Evolutionary conservation across 2,797 vertebrate genomes (phyloP), one percentile per base, ranked within the genome.

Genomic region (Onychomys torridus): DNA sequence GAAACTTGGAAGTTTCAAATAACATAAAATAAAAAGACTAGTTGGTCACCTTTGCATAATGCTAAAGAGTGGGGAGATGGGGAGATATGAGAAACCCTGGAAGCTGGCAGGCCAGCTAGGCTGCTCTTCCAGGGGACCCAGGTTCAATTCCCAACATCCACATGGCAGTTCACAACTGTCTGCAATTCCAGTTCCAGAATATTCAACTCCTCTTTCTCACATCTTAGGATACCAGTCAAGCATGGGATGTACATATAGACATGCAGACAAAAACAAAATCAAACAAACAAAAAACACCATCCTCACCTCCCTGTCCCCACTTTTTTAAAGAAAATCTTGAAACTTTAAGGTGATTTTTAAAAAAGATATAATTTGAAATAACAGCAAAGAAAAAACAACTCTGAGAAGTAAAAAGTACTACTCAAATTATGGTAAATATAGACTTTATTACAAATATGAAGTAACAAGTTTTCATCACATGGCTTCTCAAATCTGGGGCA

Each of bases 401-500:
- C 8, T 78, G 46, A 29, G 73, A 79, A 83, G 57, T 71, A 43
- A 89, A 67, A 21, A 85, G 21, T 17, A 76, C 69, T 81, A 81
- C 5, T 91, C 63, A 91, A 89, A 91, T 88, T 73, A 79, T 73
- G 43, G 25, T 6, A 93, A 87, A 96, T 59, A 23, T 32, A 94
- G 29, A 49, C 34, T 96, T 49, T 94, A 52, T 71, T 71, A 92
- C 21, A 92, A 91, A 91, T 27, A 61, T 27, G 29, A 27, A 78
- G 27, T 52, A 52, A 78, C 1, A 49, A 19, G 34, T 69, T 86
- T 46, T 67, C 88, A 65, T 25, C 9, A 88, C 37, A 77, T 13
- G 85, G 89, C 59, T 96, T 94, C 76, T 90, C n/a, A 93, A 90
- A 90, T n/a, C 12, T 97, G 40, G 40, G 59, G 37, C 40, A 43